Conservation (phyloP, 1,140 invertebrate species). For the Trichonephila clavata region DNA sequence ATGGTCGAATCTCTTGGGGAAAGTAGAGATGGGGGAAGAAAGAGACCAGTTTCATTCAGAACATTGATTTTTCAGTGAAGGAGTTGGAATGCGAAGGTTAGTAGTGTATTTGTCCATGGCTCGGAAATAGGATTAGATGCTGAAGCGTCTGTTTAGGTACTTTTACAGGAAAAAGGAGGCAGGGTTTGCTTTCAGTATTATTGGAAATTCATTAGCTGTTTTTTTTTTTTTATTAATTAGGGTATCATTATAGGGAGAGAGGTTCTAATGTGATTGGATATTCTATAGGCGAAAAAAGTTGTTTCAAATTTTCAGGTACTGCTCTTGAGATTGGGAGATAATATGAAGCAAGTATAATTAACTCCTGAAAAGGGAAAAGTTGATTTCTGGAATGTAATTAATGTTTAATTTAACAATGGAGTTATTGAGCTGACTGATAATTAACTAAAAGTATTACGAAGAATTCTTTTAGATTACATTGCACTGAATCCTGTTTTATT, state of each 20-base stretch:
- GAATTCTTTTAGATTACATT: too few species aligned
- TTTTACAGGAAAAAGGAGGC: background rate
- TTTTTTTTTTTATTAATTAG: conserved; percentile 25
- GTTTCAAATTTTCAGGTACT: too few species aligned
- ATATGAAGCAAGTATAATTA: too few species aligned
- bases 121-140: background rate
- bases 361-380: too few species aligned
- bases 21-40: background rate
- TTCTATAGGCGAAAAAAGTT: background rate
- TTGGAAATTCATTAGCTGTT: conserved; percentile 27
- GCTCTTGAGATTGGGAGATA: too few species aligned
- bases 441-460: too few species aligned
- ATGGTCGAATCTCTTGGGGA: conserved; percentile 50
- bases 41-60: conserved; percentile 42
- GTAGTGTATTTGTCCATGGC: background rate
- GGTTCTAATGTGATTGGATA: conserved; percentile 14
- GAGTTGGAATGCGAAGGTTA: background rate
- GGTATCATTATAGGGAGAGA: background rate
- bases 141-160: background rate
- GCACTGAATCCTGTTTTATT: too few species aligned
- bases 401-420: too few species aligned
- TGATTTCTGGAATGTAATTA: too few species aligned
- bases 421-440: too few species aligned
- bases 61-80: conserved; percentile 64
- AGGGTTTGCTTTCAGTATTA: background rate